Evolutionary conservation across 2,888 invertebrate species (phyloP), one percentile per base, ranked within the genome.

Genomic region (Notodonta dromedarius): DNA sequence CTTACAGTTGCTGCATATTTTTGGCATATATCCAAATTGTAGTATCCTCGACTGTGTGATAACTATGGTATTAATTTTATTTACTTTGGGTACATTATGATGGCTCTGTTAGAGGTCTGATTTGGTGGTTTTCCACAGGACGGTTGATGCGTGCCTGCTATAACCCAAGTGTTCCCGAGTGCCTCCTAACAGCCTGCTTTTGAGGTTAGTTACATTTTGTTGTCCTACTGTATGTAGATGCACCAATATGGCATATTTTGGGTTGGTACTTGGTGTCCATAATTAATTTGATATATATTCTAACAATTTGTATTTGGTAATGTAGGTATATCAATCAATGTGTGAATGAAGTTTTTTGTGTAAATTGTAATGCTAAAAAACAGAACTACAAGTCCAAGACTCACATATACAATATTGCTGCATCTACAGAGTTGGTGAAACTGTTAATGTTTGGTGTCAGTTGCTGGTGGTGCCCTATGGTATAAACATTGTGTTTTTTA

Each of bases 131-230:
- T 90, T 92, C 83, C 90, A 85, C 93, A 93, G 93, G 92, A 86
- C 71, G 81, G 86, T 92, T 93, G 93, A 93, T 82, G 83, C 86
- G 86, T 88, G 88, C 84, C 87, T 85, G 80, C 78, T 79, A 85
- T 88, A 88, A 88, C 88, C 82, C 82, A 84, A 87, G 89, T 90
- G 89, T 83, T 86, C 89, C 89, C 69, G 90, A 89, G 90, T 92
- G 90, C 87, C 86, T 84, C 81, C 79, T 93, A 93, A 93, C 88
- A 70, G 92, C 91, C 91, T 92, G 92, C 83, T 90, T 93, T 89
- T 88, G 89, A 93, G 93, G 93, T 93, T 89, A 92, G 93, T 93
- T 72, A 65, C 66, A 66, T 70, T 66, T 70, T 79, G 74, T 73
- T 69, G 73, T 72, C 74, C 70, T 61, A 40, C 58, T 63, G 61